Conservation (phyloP, 2,797 vertebrate species). For the Capromys pilorides region DNA sequence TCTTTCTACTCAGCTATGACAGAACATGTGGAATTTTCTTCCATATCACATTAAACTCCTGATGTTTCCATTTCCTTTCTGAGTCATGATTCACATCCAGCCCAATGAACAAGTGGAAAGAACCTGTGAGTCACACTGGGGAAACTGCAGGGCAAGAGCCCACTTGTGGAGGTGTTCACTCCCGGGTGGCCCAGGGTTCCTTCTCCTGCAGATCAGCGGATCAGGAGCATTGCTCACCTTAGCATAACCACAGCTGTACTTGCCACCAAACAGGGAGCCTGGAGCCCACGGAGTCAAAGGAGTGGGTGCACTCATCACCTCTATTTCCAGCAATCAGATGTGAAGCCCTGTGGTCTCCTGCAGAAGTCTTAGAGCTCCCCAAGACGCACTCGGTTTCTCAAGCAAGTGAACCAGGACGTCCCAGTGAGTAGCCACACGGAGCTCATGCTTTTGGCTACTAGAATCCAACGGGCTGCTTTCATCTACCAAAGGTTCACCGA, state of each 20-base stretch:
- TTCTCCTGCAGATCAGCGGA: neutral
- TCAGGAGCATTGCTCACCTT: neutral
- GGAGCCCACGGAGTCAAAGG: neutral
- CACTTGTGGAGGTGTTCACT: neutral
- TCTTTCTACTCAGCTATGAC: neutral
- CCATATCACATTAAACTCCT: constrained; percentile 18
- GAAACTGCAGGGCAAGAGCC: neutral
- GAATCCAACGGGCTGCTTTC: neutral
- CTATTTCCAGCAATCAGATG: neutral
- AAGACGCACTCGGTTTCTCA: neutral
- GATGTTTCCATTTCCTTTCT: constrained; percentile 7
- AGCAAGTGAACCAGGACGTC: neutral
- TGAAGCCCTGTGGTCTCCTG: neutral
- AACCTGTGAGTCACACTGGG: neutral
- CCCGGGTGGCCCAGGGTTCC: neutral
- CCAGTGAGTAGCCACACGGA: neutral
- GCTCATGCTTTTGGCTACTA: neutral
- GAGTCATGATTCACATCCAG: neutral
- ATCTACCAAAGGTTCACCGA: neutral
- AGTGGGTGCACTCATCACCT: neutral
- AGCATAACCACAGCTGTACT: neutral
- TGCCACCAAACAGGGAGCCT: neutral
- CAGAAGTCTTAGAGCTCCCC: neutral
- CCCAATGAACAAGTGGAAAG: neutral
- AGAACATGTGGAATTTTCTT: constrained; percentile 31